These are phyloP conservation scores for Acanthochromis polyacanthus DNA, from an alignment of 2,113 vertebrate genomes.

Conservation along the genomic window DNA sequence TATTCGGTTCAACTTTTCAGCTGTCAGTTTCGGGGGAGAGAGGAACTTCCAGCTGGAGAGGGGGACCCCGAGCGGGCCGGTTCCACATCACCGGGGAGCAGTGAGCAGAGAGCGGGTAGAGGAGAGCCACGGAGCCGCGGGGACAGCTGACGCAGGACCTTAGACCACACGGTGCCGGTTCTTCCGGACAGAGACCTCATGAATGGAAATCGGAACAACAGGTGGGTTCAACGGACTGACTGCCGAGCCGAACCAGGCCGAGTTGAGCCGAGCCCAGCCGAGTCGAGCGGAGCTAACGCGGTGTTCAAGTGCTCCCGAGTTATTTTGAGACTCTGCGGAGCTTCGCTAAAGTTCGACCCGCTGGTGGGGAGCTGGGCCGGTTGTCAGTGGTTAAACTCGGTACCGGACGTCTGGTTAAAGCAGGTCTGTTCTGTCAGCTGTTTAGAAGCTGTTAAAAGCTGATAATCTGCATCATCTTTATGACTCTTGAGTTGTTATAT, in stretches of 20 bases:
- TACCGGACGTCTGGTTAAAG: too few relatives aligned
- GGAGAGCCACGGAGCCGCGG: neutral
- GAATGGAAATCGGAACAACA: slow-evolving; percentile 99
- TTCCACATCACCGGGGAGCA: slow-evolving; percentile 42
- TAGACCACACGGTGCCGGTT: slow-evolving; percentile 69
- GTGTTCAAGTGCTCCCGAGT: slow-evolving; percentile 36
- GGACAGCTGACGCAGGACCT: too few relatives aligned
- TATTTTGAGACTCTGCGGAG: slow-evolving; percentile 9
- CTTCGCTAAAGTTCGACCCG: neutral
- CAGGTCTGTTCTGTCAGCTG: too few relatives aligned
- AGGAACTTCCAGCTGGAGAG: slow-evolving; percentile 56
- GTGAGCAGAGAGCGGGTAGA: slow-evolving; percentile 9
- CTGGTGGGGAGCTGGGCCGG: neutral
- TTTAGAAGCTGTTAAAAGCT: too few relatives aligned
- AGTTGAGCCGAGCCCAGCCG: slow-evolving; percentile 16
- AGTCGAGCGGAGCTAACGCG: slow-evolving; percentile 25
- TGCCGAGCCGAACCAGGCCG: too few relatives aligned
- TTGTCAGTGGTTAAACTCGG: too few relatives aligned
- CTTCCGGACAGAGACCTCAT: slow-evolving; percentile 91
- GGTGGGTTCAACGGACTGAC: slow-evolving; percentile 70
- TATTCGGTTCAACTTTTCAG: slow-evolving; percentile 34
- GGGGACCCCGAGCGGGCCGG: slow-evolving; percentile 71
- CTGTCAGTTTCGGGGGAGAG: slow-evolving; percentile 39
- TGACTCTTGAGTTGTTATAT: too few relatives aligned
- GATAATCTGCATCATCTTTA: too few relatives aligned